These are phyloP conservation scores for Palythoa grandiflora DNA, from an alignment of 92 coral and sea anemone species.

Conservation along the genomic window DNA sequence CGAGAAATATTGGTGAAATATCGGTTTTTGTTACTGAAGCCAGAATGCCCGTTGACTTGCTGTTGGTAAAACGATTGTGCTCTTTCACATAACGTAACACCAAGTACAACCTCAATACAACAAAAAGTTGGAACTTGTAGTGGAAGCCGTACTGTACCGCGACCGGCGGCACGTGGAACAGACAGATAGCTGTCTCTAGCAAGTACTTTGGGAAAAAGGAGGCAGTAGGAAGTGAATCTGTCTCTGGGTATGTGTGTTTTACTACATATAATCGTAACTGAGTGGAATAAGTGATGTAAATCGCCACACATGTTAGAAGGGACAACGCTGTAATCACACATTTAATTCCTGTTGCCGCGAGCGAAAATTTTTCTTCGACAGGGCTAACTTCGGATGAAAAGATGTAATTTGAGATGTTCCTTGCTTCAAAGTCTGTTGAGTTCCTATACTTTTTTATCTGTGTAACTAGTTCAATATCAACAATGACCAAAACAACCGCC, in stretches of 20 bases:
- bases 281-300: constrained; percentile 77
- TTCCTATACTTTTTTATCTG: constrained; percentile 36
- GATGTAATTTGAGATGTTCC: constrained; percentile 29
- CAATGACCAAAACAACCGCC: constrained; percentile 74
- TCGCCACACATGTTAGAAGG: constrained; percentile 77
- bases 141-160: constrained; percentile 68
- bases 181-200: constrained; percentile 72
- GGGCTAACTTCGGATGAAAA: constrained; percentile 57
- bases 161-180: constrained; percentile 91
- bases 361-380: constrained; percentile 28
- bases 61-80: constrained; percentile 87
- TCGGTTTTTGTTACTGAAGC: constrained; percentile 98
- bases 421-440: constrained; percentile 43
- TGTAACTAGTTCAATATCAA: constrained; percentile 82
- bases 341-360: constrained; percentile 74
- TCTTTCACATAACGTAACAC: constrained; percentile 86
- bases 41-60: constrained; percentile 82
- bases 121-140: constrained; percentile 91
- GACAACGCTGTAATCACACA: constrained; percentile 75
- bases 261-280: constrained; percentile 80
- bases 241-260: constrained; percentile 84
- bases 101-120: constrained; percentile 83
- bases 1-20: constrained; percentile 85
- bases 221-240: constrained; percentile 81
- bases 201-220: constrained; percentile 73